These are phyloP conservation scores for Lithobates pipiens DNA, from an alignment of 2,797 vertebrate genomes.

Conservation along the genomic window DNA sequence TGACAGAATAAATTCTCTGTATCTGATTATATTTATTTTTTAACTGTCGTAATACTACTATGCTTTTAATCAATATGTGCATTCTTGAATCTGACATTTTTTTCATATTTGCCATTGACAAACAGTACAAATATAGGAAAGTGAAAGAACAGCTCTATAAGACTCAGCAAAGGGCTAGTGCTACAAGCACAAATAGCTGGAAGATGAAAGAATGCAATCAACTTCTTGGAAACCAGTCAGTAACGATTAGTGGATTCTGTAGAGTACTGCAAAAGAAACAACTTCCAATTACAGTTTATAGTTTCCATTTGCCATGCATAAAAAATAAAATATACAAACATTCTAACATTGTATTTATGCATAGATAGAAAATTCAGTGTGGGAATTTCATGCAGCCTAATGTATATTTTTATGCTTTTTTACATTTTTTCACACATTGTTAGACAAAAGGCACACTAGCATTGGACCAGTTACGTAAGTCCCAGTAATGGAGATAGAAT, in stretches of 20 bases:
- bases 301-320: neutral
- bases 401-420: neutral
- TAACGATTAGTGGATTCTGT: neutral
- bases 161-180: neutral
- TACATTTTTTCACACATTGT: neutral
- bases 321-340: neutral
- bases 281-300: neutral
- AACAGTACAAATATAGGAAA: slow-evolving; percentile 18
- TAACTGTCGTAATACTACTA: slow-evolving; percentile 6
- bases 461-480: neutral
- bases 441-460: neutral
- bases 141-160: neutral
- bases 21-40: slow-evolving; percentile 26
- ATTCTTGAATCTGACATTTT: neutral
- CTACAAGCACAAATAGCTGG: neutral
- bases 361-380: neutral
- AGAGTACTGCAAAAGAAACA: neutral
- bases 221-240: neutral
- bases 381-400: neutral
- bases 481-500: too few relatives aligned
- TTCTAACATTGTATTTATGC: neutral
- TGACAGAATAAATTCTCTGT: slow-evolving; percentile 6
- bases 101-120: neutral
- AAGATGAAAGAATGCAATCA: slow-evolving; percentile 12
- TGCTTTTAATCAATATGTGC: slow-evolving; percentile 19